Percentiles rank a stretch among this genome's conserved stretches.
Conservation (phyloP, 92 coral and sea anemone genomes). For the Anthopleura xanthogrammica region DNA sequence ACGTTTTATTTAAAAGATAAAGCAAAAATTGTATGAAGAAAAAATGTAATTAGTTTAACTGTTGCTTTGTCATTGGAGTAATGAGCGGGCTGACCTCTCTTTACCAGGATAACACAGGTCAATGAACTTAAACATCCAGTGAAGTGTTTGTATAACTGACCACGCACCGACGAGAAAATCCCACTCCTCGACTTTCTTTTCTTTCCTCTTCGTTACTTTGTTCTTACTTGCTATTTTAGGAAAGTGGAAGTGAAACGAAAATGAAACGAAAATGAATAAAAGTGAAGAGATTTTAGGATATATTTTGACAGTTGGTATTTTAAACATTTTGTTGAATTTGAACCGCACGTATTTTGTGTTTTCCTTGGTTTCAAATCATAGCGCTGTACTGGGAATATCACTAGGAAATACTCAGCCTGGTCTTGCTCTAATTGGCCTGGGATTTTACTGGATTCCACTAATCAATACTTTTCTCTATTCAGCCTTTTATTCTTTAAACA, state of each 20-base stretch:
- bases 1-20: neutral
- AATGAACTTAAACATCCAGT: neutral
- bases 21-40: neutral
- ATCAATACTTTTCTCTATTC: too few species aligned
- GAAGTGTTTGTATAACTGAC: neutral
- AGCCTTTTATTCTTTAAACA: too few species aligned
- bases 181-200: neutral
- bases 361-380: too few species aligned
- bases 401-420: too few species aligned
- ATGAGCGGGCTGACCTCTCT: neutral
- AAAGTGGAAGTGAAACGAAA: neutral
- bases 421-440: too few species aligned
- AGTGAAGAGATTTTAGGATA: too few species aligned
- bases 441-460: too few species aligned
- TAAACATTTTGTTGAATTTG: neutral
- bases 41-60: neutral
- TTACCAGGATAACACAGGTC: neutral
- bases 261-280: neutral
- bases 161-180: neutral
- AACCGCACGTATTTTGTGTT: neutral
- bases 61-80: neutral
- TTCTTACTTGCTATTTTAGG: neutral
- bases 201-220: neutral
- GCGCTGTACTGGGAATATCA: too few species aligned
- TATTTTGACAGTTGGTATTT: slow-evolving; percentile 1